These are phyloP conservation scores for Microcebus murinus DNA, from an alignment of 2,113 vertebrate species.

Conservation along the genomic window DNA sequence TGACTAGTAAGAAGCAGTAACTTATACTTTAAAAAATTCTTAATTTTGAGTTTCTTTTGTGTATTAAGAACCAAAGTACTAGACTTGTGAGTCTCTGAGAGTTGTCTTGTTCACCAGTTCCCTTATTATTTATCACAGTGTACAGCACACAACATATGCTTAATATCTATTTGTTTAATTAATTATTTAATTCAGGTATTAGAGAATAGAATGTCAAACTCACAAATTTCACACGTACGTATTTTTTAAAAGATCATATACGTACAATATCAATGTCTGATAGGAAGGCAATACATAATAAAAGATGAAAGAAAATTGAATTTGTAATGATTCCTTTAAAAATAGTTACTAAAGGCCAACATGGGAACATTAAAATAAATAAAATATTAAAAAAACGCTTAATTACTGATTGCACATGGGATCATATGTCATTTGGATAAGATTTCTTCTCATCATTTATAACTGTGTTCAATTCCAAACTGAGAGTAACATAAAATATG, in stretches of 20 bases:
- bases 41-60: neutral
- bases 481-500: slow-evolving; percentile 26
- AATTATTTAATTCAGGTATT: neutral
- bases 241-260: neutral
- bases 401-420: slow-evolving; percentile 17
- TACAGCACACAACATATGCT: neutral
- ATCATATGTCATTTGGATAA: slow-evolving; percentile 44
- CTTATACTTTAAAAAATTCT: neutral
- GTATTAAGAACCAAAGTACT: neutral
- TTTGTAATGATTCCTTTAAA: neutral
- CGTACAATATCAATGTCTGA: neutral
- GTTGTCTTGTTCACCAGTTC: neutral
- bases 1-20: neutral
- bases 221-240: neutral
- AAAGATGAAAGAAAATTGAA: neutral
- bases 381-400: slow-evolving; percentile 13
- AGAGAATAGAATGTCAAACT: neutral
- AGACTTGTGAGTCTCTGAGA: neutral
- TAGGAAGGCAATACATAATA: neutral
- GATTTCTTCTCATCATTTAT: neutral
- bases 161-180: neutral
- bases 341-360: neutral
- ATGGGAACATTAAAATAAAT: slow-evolving; percentile 16
- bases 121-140: neutral
- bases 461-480: slow-evolving; percentile 47